phyloP scores from a whole-genome alignment of 2,888 invertebrate species.

The Elysia crispata region DNA sequence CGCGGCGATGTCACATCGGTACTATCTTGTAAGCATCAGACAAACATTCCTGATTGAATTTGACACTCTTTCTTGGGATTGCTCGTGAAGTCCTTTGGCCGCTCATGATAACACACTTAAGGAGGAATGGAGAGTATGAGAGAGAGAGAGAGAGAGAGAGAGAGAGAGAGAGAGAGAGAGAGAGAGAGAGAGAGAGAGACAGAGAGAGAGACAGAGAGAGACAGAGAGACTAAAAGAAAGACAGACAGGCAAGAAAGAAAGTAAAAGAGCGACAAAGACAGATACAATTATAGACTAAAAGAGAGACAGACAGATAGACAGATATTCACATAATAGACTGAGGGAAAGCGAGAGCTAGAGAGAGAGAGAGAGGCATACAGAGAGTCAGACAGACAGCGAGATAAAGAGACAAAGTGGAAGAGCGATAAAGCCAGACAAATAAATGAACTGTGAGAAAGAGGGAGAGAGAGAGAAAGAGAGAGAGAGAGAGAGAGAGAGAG shows the following conservation, averaged over 20 bases:
- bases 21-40: background rate
- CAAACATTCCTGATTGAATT: background rate
- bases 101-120: no score
- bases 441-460: no score
- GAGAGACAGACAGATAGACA: no score
- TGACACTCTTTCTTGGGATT: background rate
- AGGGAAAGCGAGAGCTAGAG: no score
- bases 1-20: no score
- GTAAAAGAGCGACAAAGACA: no score
- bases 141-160: background rate
- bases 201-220: conserved; percentile 30
- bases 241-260: no score
- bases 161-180: background rate
- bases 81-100: background rate
- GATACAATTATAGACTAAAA: no score
- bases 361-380: no score
- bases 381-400: background rate
- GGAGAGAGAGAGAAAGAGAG: no score
- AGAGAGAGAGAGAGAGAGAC: conserved; percentile 22
- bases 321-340: no score
- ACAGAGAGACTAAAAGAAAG: background rate
- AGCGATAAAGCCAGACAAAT: background rate
- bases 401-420: background rate
- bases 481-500: no score
- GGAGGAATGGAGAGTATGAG: background rate